A percentile compares a stretch with the other conserved stretches of the same genome.
Evolutionary conservation across 2,888 invertebrate genomes (phyloP).

Genomic region (Trachelus troglodyta): DNA sequence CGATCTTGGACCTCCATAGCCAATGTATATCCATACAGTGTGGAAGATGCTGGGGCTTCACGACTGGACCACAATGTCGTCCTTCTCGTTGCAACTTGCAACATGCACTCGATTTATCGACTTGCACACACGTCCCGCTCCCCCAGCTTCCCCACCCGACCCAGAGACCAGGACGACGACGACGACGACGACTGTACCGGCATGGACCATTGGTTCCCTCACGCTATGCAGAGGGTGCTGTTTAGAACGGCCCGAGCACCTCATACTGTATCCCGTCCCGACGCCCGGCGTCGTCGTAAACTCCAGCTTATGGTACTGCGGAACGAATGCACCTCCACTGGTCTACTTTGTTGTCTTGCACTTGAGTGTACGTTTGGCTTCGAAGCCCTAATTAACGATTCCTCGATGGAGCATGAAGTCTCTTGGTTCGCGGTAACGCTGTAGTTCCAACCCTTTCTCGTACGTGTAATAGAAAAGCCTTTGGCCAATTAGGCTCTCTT

Average conservation of each 20-base stretch:
- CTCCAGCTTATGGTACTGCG: slow-evolving; percentile 20
- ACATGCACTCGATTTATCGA: not conserved
- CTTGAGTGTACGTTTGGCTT: slow-evolving; percentile 15
- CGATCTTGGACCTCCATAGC: not conserved
- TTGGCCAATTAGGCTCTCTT: too few relatives aligned
- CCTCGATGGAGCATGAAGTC: slow-evolving; percentile 16
- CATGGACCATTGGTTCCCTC: too few relatives aligned
- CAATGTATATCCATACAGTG: not conserved
- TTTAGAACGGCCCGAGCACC: too few relatives aligned
- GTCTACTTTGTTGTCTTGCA: not conserved
- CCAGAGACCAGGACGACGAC: not conserved
- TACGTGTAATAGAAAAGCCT: too few relatives aligned
- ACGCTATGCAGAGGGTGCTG: too few relatives aligned
- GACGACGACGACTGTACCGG: too few relatives aligned
- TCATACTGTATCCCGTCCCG: not conserved
- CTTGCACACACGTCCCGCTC: not conserved
- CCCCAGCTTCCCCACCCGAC: not conserved
- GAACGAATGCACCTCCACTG: slow-evolving; percentile 7
- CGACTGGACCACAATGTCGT: not conserved
- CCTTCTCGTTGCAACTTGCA: not conserved
- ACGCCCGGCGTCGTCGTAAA: slow-evolving; percentile 16
- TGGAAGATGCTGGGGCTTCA: not conserved
- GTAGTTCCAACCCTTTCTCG: too few relatives aligned
- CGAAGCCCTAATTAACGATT: slow-evolving; percentile 36
- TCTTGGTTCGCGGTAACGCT: too few relatives aligned